phyloP scores from a whole-genome alignment of 2,888 invertebrate species.

The Drosophila rubida region DNA sequence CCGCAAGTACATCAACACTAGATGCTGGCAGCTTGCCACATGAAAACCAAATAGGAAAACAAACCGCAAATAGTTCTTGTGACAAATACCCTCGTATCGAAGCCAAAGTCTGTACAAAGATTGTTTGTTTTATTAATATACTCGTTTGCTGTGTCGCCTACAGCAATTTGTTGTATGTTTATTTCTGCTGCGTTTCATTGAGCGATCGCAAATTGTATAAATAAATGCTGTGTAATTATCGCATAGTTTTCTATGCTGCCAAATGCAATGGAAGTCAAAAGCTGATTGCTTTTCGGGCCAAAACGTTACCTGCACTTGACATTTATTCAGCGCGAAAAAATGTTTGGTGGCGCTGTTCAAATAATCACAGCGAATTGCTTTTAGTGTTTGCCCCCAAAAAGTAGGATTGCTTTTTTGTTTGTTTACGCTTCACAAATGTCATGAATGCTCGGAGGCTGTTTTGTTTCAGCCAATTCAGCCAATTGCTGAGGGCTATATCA shows the following conservation, averaged over 20 bases:
- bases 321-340: conserved; percentile 4
- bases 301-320: conserved; percentile 27
- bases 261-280: conserved; percentile 24
- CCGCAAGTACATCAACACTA: conserved; percentile 29
- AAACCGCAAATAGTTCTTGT: background rate
- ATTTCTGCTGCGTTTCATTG: conserved; percentile 52
- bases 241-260: conserved; percentile 1
- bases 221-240: conserved; percentile 66
- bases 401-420: background rate
- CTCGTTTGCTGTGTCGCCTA: conserved; percentile 36
- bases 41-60: conserved; percentile 1
- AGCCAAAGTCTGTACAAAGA: conserved; percentile 34
- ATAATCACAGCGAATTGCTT: conserved; percentile 26
- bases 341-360: background rate
- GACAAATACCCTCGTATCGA: background rate
- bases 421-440: conserved; percentile 5
- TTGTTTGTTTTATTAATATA: conserved; percentile 21
- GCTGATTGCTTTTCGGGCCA: conserved; percentile 21
- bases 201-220: conserved; percentile 46
- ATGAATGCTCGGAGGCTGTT: conserved; percentile 31
- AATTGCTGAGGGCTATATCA: conserved; percentile 57
- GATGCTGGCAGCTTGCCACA: conserved; percentile 46
- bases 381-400: conserved; percentile 19
- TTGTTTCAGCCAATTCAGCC: conserved; percentile 26
- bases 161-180: conserved; percentile 16